These are phyloP conservation scores for Temnothorax nylanderi DNA, from an alignment of 1,140 invertebrate species.

Conservation along the genomic window DNA sequence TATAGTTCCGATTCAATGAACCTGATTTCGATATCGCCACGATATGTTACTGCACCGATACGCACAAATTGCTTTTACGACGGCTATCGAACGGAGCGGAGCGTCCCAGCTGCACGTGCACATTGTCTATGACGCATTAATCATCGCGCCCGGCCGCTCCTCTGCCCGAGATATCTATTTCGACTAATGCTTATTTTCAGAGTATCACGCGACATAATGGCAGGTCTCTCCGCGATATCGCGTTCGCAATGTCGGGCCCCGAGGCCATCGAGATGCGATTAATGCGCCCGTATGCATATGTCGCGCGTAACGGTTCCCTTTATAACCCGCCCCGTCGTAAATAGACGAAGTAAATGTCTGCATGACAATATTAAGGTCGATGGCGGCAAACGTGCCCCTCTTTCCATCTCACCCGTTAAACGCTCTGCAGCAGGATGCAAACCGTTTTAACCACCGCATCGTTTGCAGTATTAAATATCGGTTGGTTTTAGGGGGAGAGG, in stretches of 20 bases:
- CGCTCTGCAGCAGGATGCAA: neutral
- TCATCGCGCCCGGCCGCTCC: slow-evolving; percentile 8
- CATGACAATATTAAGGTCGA: slow-evolving; percentile 62
- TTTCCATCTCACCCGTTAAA: neutral
- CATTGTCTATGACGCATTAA: slow-evolving; percentile 39
- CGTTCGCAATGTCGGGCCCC: slow-evolving; percentile 43
- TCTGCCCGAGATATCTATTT: slow-evolving; percentile 51
- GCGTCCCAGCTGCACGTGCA: slow-evolving; percentile 26
- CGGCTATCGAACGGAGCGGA: neutral
- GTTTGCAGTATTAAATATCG: slow-evolving; percentile 24
- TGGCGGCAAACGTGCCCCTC: neutral
- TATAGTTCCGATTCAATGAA: slow-evolving; percentile 26
- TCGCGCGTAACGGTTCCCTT: slow-evolving; percentile 45
- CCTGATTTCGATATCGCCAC: slow-evolving; percentile 17
- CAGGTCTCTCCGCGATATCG: slow-evolving; percentile 44
- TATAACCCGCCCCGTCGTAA: slow-evolving; percentile 45
- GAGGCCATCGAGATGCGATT: slow-evolving; percentile 74
- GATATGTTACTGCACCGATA: slow-evolving; percentile 14
- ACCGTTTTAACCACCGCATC: slow-evolving; percentile 21
- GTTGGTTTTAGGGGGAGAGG: neutral
- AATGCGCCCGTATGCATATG: slow-evolving; percentile 75
- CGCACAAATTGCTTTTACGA: slow-evolving; percentile 46
- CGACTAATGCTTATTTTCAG: slow-evolving; percentile 61
- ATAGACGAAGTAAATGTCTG: slow-evolving; percentile 44
- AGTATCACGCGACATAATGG: slow-evolving; percentile 48